Base-by-base conservation (phyloP, 1,140 invertebrate genomes). In the Nebria ingens region DNA sequence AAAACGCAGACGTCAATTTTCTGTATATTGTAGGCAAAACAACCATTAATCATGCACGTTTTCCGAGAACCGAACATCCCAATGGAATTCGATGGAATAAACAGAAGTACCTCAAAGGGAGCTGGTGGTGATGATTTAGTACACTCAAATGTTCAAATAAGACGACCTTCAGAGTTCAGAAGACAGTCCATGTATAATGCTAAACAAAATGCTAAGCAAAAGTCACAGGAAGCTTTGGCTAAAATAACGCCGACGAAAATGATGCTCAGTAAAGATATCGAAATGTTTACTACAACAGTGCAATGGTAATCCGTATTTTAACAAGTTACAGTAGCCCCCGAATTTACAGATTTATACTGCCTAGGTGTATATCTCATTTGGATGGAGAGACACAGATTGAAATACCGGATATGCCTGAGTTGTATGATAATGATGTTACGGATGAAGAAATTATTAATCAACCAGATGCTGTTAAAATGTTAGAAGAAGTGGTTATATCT, bases 401-500 rank as follows among this genome's bases (percentile, higher is more conserved):
- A 23, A 71, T 81, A 21, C 62, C 73, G 1, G 69, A 74, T 23
- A 55, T 73, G 19, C 74, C 76, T 2, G 72, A 74, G 54, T 69
- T 84, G 1, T 61, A 71, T 1, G 69, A 76, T 38, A 72, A 77
- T 2, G 73, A 77, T 4, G 65, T 74, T 9, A 68, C 66, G 19
- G 71, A 71, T 1, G 71, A 78, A 13, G 64, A 70, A 2, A 67
- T 76, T 13, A 62, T 75, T 11, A 60, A 73, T 55, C 68, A 82
- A 42, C 71, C 73, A 1, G 73, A 76, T 34, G 61, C 81, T 0
- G 67, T 82, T 2, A 60, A 72, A 15, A 73, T 79, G 52, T 68
- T 87, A 9, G 83, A 87, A 62, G 76, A 84, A 51, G 72, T 79
- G 0, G 75, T 85, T 0, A 70, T 74, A 50, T 75, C 75, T 45